Evolutionary conservation across 2,888 invertebrate species (phyloP).

Genomic region (Leptinotarsa peninsularis): DNA sequence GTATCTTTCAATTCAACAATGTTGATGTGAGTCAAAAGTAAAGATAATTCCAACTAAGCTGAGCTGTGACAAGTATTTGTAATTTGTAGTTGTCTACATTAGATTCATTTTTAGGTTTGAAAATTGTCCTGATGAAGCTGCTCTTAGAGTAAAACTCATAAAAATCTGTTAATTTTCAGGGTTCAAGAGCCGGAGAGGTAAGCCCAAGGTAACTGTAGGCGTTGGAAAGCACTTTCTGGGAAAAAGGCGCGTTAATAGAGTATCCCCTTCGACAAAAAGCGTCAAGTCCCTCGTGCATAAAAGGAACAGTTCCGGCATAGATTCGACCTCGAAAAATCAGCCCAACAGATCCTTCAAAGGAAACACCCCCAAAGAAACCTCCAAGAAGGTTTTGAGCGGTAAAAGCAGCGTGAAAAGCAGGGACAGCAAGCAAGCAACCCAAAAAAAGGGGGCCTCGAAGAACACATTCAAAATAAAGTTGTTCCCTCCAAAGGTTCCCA

Average conservation of each 20-base stretch:
- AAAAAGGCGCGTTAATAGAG: no score
- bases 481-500: conserved; percentile 1
- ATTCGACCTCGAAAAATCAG: neutral
- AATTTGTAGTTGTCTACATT: no score
- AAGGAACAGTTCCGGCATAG: neutral
- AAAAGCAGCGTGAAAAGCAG: neutral
- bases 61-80: no score
- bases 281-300: neutral
- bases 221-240: neutral
- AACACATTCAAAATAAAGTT: conserved; percentile 30
- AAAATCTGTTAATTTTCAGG: no score
- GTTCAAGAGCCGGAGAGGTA: no score
- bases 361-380: neutral
- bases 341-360: neutral
- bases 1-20: no score
- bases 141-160: no score
- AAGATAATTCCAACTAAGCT: no score
- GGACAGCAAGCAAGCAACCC: conserved; percentile 19
- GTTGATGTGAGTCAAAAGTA: no score
- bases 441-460: conserved; percentile 22
- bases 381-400: neutral
- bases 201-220: neutral
- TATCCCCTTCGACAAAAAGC: no score
- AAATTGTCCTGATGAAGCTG: no score
- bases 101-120: no score